These are phyloP conservation scores for Plecturocebus donacophilus DNA, from an alignment of 2,113 vertebrate genomes.

Conservation along the genomic window DNA sequence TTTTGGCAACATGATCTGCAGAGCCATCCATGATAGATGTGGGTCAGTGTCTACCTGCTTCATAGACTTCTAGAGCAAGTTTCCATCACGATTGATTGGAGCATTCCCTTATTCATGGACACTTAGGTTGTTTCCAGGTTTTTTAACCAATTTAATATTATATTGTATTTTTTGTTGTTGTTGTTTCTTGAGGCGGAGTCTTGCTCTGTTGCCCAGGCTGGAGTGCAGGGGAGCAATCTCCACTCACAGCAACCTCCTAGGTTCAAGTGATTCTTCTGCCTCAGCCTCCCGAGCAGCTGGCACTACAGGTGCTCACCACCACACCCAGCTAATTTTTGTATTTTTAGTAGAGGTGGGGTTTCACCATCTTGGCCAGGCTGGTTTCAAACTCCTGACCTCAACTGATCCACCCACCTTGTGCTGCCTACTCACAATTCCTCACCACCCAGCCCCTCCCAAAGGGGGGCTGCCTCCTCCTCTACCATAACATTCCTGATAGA, in stretches of 20 bases:
- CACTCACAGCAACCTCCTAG: too few relatives aligned
- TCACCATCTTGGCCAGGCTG: too few relatives aligned
- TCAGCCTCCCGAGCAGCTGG: too few relatives aligned
- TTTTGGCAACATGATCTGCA: not conserved
- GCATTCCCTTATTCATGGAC: not conserved
- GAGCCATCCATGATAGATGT: not conserved
- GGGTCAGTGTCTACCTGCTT: not conserved
- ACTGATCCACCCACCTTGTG: too few relatives aligned
- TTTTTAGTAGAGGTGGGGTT: too few relatives aligned
- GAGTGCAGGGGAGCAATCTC: too few relatives aligned
- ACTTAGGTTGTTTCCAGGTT: not conserved
- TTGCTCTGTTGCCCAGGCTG: too few relatives aligned
- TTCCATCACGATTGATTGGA: not conserved
- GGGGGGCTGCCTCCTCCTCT: not conserved
- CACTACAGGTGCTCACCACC: too few relatives aligned
- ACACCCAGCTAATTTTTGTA: too few relatives aligned
- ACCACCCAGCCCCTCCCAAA: not conserved
- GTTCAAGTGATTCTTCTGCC: too few relatives aligned
- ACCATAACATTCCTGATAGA: not conserved
- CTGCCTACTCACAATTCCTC: not conserved
- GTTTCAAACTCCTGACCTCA: too few relatives aligned
- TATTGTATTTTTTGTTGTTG: not conserved
- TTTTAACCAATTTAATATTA: not conserved
- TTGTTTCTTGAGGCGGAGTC: too few relatives aligned
- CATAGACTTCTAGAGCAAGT: not conserved